These are phyloP conservation scores for Ditylenchus dipsaci DNA, from an alignment of 1,140 invertebrate genomes.

Conservation along the genomic window DNA sequence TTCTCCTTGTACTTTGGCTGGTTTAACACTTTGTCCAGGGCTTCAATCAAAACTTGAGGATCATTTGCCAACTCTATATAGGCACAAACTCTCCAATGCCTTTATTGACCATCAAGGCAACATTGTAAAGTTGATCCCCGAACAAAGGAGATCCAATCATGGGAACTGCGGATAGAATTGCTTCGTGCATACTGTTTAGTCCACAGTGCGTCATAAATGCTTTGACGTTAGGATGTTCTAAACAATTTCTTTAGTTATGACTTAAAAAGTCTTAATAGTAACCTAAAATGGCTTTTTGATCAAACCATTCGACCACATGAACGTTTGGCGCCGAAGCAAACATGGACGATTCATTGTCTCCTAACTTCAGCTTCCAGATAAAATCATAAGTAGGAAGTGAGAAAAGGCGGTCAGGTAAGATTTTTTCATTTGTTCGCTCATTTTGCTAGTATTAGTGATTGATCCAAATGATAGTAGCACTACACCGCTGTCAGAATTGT, in stretches of 20 bases:
- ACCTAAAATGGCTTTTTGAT: slow-evolving; percentile 62
- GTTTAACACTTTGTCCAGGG: background rate
- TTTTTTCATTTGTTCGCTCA: slow-evolving; percentile 16
- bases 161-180: slow-evolving; percentile 66
- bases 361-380: slow-evolving; percentile 42
- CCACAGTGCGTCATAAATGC: slow-evolving; percentile 70
- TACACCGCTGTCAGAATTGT: slow-evolving; percentile 23
- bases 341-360: slow-evolving; percentile 23
- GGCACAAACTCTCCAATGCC: slow-evolving; percentile 48
- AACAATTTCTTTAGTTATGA: slow-evolving; percentile 15
- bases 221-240: slow-evolving; percentile 68
- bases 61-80: slow-evolving; percentile 33
- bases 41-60: background rate
- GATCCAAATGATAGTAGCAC: slow-evolving; percentile 41
- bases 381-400: slow-evolving; percentile 39
- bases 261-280: slow-evolving; percentile 10
- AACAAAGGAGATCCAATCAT: slow-evolving; percentile 67
- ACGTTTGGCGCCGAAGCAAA: slow-evolving; percentile 43
- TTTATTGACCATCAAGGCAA: slow-evolving; percentile 40
- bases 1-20: background rate
- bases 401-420: slow-evolving; percentile 36
- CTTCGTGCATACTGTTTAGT: slow-evolving; percentile 67
- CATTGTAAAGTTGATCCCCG: slow-evolving; percentile 65
- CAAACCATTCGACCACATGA: slow-evolving; percentile 65
- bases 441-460: slow-evolving; percentile 31